phyloP scores from a whole-genome alignment of 2,888 invertebrate species.

The Lasioglossum figueresi region DNA sequence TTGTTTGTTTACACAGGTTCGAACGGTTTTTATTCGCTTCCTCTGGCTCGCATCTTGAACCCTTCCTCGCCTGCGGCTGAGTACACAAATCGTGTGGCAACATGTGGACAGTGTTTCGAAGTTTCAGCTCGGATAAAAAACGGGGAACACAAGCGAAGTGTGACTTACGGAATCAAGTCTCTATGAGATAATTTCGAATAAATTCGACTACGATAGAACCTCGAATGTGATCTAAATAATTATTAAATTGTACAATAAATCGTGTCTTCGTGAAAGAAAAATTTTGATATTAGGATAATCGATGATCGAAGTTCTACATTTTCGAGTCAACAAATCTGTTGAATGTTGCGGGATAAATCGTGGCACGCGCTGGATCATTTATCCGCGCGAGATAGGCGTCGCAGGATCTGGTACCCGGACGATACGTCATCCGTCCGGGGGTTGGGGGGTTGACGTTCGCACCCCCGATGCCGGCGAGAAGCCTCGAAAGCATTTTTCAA shows the following conservation, averaged over 20 bases:
- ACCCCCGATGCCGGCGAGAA: constrained; percentile 53
- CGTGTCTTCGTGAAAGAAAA: no score
- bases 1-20: constrained; percentile 38
- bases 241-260: no score
- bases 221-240: no score
- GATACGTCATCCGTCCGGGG: constrained; percentile 49
- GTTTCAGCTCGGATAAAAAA: neutral
- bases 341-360: neutral
- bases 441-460: constrained; percentile 54
- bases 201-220: neutral
- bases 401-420: constrained; percentile 31
- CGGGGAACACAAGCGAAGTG: neutral
- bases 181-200: neutral
- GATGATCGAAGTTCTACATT: neutral
- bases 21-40: constrained; percentile 32
- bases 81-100: neutral
- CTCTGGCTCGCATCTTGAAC: constrained; percentile 1
- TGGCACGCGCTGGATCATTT: constrained; percentile 35
- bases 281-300: neutral
- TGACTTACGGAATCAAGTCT: neutral
- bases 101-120: constrained; percentile 8
- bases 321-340: neutral
- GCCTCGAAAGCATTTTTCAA: constrained; percentile 82
- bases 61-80: neutral
- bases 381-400: constrained; percentile 32